Evolutionary conservation across 2,113 vertebrate genomes (phyloP).

Genomic region (Hiodon tergisus): DNA sequence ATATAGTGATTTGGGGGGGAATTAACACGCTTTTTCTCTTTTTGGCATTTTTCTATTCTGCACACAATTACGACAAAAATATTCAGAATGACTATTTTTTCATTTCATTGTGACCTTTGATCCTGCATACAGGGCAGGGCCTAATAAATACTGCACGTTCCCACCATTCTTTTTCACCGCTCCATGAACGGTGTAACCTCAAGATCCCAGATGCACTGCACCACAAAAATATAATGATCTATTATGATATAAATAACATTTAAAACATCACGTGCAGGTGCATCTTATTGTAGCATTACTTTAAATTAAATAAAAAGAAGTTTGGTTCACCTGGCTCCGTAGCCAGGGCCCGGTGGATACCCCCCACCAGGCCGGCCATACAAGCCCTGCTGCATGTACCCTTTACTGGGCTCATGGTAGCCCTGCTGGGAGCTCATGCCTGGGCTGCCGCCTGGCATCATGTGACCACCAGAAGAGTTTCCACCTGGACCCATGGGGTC

Average conservation of each 20-base stretch:
- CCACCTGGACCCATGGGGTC: constrained; percentile 86
- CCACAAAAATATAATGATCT: no score
- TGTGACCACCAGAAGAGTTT: constrained; percentile 72
- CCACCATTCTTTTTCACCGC: no score
- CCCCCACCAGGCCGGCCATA: constrained; percentile 69
- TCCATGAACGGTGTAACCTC: no score
- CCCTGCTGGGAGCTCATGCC: constrained; percentile 77
- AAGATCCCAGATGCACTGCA: no score
- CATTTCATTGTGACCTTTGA: no score
- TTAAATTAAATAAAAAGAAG: neutral
- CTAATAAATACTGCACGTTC: no score
- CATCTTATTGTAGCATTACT: neutral
- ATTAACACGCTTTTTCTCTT: no score
- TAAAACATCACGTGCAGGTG: neutral
- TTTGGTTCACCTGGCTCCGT: constrained; percentile 70
- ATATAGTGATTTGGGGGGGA: no score
- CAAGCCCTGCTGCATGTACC: constrained; percentile 79
- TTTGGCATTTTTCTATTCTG: no score
- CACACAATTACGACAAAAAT: no score
- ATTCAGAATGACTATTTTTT: no score
- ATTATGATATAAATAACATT: neutral
- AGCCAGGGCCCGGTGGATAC: constrained; percentile 56
- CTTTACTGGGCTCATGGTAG: constrained; percentile 74
- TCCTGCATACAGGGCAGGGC: no score
- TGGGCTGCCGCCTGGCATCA: constrained; percentile 74